phyloP scores from a whole-genome alignment of 2,888 invertebrate genomes.

The Erebia ligea region DNA sequence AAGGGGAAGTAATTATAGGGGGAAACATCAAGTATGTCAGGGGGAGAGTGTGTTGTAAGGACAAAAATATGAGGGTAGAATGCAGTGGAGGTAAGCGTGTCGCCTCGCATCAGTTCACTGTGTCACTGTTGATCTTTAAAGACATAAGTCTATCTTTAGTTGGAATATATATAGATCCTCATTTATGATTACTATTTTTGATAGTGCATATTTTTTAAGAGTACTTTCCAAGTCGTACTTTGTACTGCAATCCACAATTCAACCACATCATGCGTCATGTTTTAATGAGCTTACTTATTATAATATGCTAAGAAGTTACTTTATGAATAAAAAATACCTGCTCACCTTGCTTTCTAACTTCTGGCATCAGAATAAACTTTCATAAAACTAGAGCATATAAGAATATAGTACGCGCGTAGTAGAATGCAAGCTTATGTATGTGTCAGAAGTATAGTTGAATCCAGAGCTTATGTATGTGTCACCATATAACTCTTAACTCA shows the following conservation, averaged over 20 bases:
- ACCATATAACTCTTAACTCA: too few species aligned
- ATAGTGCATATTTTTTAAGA: conserved; percentile 14
- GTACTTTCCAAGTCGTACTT: not conserved
- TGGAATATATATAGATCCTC: conserved; percentile 29
- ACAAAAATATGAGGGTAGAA: conserved; percentile 76
- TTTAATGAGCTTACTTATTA: not conserved
- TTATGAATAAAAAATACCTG: not conserved
- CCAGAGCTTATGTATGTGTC: too few species aligned
- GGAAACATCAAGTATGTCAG: conserved; percentile 81
- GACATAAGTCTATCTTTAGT: conserved; percentile 49
- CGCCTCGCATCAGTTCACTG: conserved; percentile 79
- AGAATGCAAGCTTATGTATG: too few species aligned
- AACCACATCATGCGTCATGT: not conserved
- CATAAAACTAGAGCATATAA: not conserved
- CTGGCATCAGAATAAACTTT: not conserved
- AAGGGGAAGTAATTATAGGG: conserved; percentile 74
- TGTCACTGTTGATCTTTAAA: conserved; percentile 78
- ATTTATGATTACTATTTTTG: too few species aligned
- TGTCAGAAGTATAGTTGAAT: too few species aligned
- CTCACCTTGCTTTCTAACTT: not conserved
- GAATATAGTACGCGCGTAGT: too few species aligned
- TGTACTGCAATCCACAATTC: not conserved
- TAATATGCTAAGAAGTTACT: not conserved
- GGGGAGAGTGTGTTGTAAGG: conserved; percentile 78
- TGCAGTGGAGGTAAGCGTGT: conserved; percentile 77